Base-by-base conservation (phyloP, 2,113 vertebrate genomes). In the Loxodonta africana region DNA sequence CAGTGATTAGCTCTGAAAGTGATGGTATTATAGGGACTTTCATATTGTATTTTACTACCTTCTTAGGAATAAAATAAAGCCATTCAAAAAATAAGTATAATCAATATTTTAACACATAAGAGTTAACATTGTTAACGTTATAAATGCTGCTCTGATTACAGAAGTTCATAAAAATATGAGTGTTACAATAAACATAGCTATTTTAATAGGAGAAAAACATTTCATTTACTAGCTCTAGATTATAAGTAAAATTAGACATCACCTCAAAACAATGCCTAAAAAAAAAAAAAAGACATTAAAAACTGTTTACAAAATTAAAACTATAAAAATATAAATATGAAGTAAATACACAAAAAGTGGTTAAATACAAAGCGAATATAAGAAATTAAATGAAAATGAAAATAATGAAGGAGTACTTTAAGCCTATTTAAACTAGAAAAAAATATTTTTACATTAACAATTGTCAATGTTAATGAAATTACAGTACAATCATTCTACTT, bases 151-250 rank as follows among this genome's bases (percentile, higher is more conserved):
- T 23, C 18, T 76, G 18, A 83, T 93, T 86, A 80, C 65, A 76
- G 74, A 91, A 81, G 26, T 94, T 96, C 25, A 90, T 83, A 90
- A 94, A 94, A 90, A 94, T 76, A 90, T 82, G 78, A 90, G 1
- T 85, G 23, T 76, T 88, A 37, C 74, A 96, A 81, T 88, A 91
- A 84, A 81, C 67, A 90, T 0, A 83, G 53, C 44, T 80, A 15
- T 48, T 87, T 87, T 90, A 44, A 26, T 8, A 90, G 41, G 26
- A 86, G 53, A 71, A 92, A 90, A 80, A 51, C 6, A 41, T 85
- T 87, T 92, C 26, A 78, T 73, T 88, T 87, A 94, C 26, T 87
- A 94, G 78, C 73, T 92, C 84, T 11, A 91, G 53, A 46, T 20
- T 71, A 2, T 73, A 71, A 85, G 88, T 88, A 95, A 94, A 95